Percentiles rank a stretch among this genome's conserved stretches.
These are phyloP conservation scores for Pseudobourletiella spinata DNA, from an alignment of 1,140 invertebrate species.

Conservation along the genomic window DNA sequence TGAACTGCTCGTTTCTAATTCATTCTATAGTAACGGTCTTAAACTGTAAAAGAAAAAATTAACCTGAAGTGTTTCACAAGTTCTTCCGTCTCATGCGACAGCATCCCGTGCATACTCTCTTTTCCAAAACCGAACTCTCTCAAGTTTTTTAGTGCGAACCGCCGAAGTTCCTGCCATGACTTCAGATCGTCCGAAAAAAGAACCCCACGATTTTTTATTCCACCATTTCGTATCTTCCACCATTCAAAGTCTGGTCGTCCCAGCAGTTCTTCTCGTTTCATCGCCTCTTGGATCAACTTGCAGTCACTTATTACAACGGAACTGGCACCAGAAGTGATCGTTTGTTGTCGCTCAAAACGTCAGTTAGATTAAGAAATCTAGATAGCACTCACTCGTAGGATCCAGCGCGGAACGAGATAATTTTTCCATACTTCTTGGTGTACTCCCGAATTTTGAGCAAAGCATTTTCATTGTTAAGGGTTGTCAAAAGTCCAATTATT, in stretches of 20 bases:
- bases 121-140: slow-evolving; percentile 18
- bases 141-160: background rate
- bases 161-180: background rate
- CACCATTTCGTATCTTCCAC: slow-evolving; percentile 9
- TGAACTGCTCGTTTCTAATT: too few species aligned
- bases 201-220: slow-evolving; percentile 13
- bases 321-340: too few species aligned
- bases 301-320: slow-evolving; percentile 14
- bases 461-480: too few species aligned
- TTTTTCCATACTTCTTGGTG: too few species aligned
- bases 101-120: slow-evolving; percentile 4
- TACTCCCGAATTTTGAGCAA: too few species aligned
- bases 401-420: too few species aligned
- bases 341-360: too few species aligned
- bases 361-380: too few species aligned
- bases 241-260: slow-evolving; percentile 17
- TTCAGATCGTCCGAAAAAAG: background rate
- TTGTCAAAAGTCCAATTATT: too few species aligned
- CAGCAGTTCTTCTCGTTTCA: slow-evolving; percentile 17
- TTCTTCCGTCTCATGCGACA: slow-evolving; percentile 6
- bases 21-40: background rate
- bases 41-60: background rate
- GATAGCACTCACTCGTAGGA: too few species aligned
- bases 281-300: slow-evolving; percentile 10
- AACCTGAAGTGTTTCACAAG: slow-evolving; percentile 2